These are phyloP conservation scores for Eristalis arbustorum DNA, from an alignment of 2,888 invertebrate genomes.

Conservation along the genomic window DNA sequence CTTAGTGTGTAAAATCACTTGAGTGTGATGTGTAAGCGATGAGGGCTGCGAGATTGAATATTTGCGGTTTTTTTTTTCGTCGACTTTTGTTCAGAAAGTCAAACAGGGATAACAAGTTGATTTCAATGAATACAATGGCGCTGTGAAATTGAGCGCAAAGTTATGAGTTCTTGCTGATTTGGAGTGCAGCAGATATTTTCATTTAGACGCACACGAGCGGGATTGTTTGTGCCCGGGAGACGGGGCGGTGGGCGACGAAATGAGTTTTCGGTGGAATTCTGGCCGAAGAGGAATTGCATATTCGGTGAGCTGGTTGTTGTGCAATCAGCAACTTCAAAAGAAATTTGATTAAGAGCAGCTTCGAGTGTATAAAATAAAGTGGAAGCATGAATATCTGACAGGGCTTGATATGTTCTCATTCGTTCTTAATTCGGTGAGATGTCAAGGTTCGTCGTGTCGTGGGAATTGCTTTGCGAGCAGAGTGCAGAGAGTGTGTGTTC, in stretches of 20 bases:
- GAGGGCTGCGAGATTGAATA: not conserved
- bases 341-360: not conserved
- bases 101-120: not conserved
- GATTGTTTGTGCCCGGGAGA: not conserved
- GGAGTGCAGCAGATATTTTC: not conserved
- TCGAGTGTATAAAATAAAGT: not conserved
- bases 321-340: not conserved
- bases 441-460: not conserved
- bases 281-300: not conserved
- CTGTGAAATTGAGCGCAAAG: not conserved
- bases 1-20: constrained; percentile 1
- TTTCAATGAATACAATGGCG: not conserved
- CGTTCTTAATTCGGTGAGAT: not conserved
- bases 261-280: not conserved
- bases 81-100: not conserved
- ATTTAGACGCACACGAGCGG: not conserved
- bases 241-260: not conserved
- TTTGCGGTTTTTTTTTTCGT: not conserved
- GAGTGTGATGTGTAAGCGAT: not conserved
- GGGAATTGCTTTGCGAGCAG: not conserved
- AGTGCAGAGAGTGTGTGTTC: not conserved
- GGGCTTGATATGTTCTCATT: not conserved
- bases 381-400: not conserved
- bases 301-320: not conserved
- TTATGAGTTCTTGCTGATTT: not conserved